Percentiles rank a stretch among this genome's conserved stretches.
Conservation (phyloP, 2,888 invertebrate genomes). For the Anticlea derivata region DNA sequence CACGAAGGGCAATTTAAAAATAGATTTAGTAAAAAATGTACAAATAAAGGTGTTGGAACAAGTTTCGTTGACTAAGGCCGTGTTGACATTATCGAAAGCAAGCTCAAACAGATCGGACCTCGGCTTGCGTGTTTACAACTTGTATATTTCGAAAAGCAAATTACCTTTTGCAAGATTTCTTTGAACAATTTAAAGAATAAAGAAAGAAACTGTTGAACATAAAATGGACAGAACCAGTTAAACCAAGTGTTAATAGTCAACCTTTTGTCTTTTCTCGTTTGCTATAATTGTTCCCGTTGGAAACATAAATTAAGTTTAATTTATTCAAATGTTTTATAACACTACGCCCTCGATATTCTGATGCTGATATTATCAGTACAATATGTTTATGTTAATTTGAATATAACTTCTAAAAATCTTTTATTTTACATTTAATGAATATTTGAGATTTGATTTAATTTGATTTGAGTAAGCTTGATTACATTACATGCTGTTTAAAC, state of each 20-base stretch:
- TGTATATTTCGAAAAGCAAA: constrained; percentile 71
- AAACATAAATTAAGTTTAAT: not conserved
- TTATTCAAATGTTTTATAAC: constrained; percentile 13
- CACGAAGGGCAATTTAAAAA: constrained; percentile 50
- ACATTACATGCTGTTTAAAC: too few species aligned
- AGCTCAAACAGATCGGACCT: constrained; percentile 68
- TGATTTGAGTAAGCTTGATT: not conserved
- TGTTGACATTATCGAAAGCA: constrained; percentile 81
- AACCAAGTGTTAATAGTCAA: not conserved
- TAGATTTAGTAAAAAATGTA: constrained; percentile 61
- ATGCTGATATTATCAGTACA: constrained; percentile 7
- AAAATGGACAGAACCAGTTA: constrained; percentile 3
- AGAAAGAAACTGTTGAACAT: constrained; percentile 12
- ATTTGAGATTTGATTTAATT: constrained; percentile 12
- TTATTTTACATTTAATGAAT: constrained; percentile 8
- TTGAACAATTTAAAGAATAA: constrained; percentile 41
- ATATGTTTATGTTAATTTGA: constrained; percentile 1
- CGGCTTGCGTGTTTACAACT: constrained; percentile 57
- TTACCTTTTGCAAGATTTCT: constrained; percentile 61
- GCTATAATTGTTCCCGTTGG: not conserved
- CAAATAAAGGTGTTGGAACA: constrained; percentile 65
- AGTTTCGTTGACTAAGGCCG: constrained; percentile 69
- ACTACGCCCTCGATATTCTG: constrained; percentile 1
- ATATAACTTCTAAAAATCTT: not conserved
- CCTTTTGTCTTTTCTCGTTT: constrained; percentile 3